A percentile compares a stretch with the other conserved stretches of the same genome.
phyloP scores from a whole-genome alignment of 1,140 invertebrate genomes.

The Plectrocnemia conspersa region DNA sequence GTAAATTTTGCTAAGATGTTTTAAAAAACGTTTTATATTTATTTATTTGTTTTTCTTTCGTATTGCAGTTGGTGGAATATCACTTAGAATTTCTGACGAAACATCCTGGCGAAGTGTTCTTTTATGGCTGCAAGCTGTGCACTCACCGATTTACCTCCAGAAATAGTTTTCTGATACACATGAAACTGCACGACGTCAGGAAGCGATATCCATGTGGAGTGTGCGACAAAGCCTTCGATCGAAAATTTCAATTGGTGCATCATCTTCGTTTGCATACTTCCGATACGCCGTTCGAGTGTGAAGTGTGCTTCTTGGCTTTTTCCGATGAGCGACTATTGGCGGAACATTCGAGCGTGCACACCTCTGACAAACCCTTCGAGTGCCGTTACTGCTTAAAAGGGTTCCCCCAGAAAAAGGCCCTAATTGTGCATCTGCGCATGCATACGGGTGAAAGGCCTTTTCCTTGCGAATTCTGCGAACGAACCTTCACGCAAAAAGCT shows the following conservation, averaged over 20 bases:
- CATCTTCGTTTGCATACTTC: slow-evolving; percentile 31
- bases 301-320: slow-evolving; percentile 32
- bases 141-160: slow-evolving; percentile 33
- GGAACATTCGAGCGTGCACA: slow-evolving; percentile 19
- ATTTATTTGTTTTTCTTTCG: neutral
- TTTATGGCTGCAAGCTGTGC: slow-evolving; percentile 34
- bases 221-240: slow-evolving; percentile 33
- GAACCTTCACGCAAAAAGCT: slow-evolving; percentile 80
- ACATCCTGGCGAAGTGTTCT: slow-evolving; percentile 34
- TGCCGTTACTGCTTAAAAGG: slow-evolving; percentile 39
- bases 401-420: slow-evolving; percentile 47
- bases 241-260: slow-evolving; percentile 34
- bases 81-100: slow-evolving; percentile 34
- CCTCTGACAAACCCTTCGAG: slow-evolving; percentile 31
- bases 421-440: slow-evolving; percentile 55
- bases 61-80: slow-evolving; percentile 33
- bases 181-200: slow-evolving; percentile 34
- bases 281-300: slow-evolving; percentile 33
- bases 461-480: slow-evolving; percentile 76
- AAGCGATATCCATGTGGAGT: slow-evolving; percentile 32
- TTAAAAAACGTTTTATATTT: no score
- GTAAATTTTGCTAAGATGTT: no score
- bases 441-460: slow-evolving; percentile 79
- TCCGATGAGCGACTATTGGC: slow-evolving; percentile 19
- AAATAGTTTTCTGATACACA: slow-evolving; percentile 33